These are phyloP conservation scores for Bolinopsis microptera DNA, from an alignment of 37 sponge, comb jelly and placozoan species.

Conservation along the genomic window DNA sequence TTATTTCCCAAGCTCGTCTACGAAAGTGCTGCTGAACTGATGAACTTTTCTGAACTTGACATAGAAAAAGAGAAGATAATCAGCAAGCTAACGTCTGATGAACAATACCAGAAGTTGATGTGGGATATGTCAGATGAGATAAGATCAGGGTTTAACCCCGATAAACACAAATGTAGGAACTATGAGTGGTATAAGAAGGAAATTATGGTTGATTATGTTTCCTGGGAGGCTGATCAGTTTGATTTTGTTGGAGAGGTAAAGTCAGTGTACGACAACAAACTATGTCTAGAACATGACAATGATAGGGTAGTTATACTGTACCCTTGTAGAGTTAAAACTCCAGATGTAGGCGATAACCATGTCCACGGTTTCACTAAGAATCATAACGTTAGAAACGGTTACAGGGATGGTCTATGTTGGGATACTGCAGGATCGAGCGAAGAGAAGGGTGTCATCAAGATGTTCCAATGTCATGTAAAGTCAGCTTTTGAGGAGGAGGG, in stretches of 20 bases:
- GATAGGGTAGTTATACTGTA: not conserved
- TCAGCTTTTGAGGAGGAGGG: not conserved
- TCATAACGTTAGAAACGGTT: not conserved
- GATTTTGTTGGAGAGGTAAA: not conserved
- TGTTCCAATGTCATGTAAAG: not conserved
- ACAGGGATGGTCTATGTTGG: not conserved
- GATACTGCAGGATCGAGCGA: not conserved
- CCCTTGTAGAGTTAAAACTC: not conserved
- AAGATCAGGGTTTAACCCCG: slow-evolving; percentile 15
- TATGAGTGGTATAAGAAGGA: not conserved
- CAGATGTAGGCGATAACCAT: not conserved
- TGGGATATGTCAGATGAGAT: slow-evolving; percentile 35
- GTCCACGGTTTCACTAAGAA: slow-evolving; percentile 4
- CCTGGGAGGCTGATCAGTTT: slow-evolving; percentile 36
- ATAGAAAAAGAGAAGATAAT: not conserved
- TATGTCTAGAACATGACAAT: not conserved
- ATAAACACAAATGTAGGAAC: not conserved
- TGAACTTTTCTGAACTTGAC: not conserved
- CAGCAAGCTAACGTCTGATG: not conserved
- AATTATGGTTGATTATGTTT: not conserved
- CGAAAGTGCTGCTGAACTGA: slow-evolving; percentile 21
- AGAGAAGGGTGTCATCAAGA: not conserved
- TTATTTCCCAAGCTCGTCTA: not conserved
- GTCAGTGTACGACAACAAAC: not conserved
- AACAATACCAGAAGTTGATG: not conserved